Base-by-base conservation (phyloP, 1,140 invertebrate genomes). In the Ceratitis capitata region DNA sequence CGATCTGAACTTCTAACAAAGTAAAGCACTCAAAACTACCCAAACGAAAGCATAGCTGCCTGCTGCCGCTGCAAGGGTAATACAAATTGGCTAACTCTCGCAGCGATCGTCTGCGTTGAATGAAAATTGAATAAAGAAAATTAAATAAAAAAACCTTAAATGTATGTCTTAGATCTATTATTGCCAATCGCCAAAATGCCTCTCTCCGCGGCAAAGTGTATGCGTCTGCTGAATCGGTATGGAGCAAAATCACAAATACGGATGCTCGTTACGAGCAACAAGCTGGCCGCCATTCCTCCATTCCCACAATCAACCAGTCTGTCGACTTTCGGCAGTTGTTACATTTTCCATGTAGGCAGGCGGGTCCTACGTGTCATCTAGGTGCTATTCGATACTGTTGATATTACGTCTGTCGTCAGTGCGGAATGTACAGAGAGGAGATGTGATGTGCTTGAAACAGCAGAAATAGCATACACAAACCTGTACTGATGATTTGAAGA, bases 41-140 rank as follows among this genome's bases (percentile, higher is more conserved):
- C 39, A 45, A 12, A n/a, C n/a, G n/a, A n/a, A n/a, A n/a, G 39
- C 39, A 45, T 16, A 10, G 64, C 32, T 39, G 32, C 19, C 9
- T 35, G 32, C 51, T 5, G 51, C n/a, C 14, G 4, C 14, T 53
- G 56, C 29, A 7, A 61, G 19, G 5, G 10, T 29, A 61, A 12
- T 6, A 19, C 7, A 61, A 61, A 26, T 7, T 61, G 4, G 7
- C 56, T n/a, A 61, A 12, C 23, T 26, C n/a, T 9, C 23, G 23
- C 69, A 45, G 39, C 39, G 10, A 45, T 26, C 19, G 12, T 7
- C 39, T 2, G 42, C n/a, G 14, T 23, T 56, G 51, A n/a, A 45
- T 78, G 69, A 32, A 78, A 78, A 78, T 78, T 45, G 23, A 78
- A 45, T 78, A 78, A n/a, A 19, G 69, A 23, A 78, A 45, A 78